Conservation (phyloP, 2,797 vertebrate genomes). For the Pangasius macronema region DNA sequence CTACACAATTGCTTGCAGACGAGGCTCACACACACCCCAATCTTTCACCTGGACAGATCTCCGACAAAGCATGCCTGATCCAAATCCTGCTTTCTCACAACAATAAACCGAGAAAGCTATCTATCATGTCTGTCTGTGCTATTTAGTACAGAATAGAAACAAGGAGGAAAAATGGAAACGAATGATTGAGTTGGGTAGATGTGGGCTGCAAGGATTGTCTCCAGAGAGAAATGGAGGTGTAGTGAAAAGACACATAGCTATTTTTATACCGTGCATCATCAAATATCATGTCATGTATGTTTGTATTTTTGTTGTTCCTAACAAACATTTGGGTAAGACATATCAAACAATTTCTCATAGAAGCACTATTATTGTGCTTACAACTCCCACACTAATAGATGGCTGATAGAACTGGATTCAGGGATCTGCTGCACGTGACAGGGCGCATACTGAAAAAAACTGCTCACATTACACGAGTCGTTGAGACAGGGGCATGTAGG, state of each 20-base stretch:
- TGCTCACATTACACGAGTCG: too few species aligned
- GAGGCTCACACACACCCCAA: background rate
- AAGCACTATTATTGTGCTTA: background rate
- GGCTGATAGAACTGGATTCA: background rate
- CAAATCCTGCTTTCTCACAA: background rate
- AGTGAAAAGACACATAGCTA: too few species aligned
- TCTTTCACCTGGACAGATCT: background rate
- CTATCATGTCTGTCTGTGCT: background rate
- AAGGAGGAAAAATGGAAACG: too few species aligned
- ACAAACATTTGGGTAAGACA: background rate
- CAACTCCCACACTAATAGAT: background rate
- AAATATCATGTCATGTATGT: too few species aligned
- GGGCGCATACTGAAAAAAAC: too few species aligned
- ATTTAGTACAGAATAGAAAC: too few species aligned
- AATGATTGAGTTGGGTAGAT: too few species aligned
- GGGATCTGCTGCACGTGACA: background rate
- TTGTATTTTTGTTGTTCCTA: too few species aligned
- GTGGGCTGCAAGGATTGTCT: too few species aligned
- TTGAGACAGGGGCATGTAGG: too few species aligned
- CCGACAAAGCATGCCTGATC: background rate
- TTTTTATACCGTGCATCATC: too few species aligned
- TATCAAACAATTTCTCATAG: background rate
- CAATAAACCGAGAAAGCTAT: background rate
- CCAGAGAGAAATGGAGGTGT: too few species aligned
- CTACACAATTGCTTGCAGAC: background rate